Evolutionary conservation across 2,888 invertebrate genomes (phyloP).

Genomic region (Exocentrus adspersus): DNA sequence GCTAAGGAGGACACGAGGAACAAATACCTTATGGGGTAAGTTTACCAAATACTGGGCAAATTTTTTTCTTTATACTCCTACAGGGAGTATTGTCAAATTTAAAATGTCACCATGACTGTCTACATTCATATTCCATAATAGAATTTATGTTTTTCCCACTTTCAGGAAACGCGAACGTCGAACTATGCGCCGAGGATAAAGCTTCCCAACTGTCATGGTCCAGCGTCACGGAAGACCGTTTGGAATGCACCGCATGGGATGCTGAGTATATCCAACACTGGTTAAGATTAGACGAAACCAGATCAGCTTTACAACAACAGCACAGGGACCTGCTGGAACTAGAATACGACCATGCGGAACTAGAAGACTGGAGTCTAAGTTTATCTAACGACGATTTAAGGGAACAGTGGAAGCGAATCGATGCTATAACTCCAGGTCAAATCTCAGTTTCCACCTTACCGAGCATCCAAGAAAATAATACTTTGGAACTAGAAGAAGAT

Average conservation of each 20-base stretch:
- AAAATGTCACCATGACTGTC: neutral
- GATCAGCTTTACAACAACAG: constrained; percentile 74
- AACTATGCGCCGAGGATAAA: constrained; percentile 56
- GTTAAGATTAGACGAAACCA: constrained; percentile 77
- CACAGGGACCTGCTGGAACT: constrained; percentile 75
- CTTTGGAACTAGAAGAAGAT: constrained; percentile 78
- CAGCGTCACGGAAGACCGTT: constrained; percentile 69
- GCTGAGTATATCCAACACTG: constrained; percentile 81
- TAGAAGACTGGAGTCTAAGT: constrained; percentile 83
- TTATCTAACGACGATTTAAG: constrained; percentile 76
- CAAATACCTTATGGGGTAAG: constrained; percentile 62
- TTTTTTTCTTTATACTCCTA: neutral
- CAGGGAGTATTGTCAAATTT: constrained; percentile 13
- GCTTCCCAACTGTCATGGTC: constrained; percentile 67
- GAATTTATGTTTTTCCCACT: constrained; percentile 19
- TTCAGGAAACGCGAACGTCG: constrained; percentile 54
- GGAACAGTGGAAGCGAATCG: constrained; percentile 60
- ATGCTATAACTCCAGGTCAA: constrained; percentile 69
- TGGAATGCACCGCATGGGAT: constrained; percentile 72
- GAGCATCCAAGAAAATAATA: constrained; percentile 79
- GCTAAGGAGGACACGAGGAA: constrained; percentile 69
- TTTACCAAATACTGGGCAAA: too few species aligned
- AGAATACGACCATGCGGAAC: constrained; percentile 79
- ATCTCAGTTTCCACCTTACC: constrained; percentile 74
- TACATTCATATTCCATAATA: too few species aligned